These are phyloP conservation scores for Scyliorhinus canicula DNA, from an alignment of 2,797 vertebrate genomes.

Conservation along the genomic window DNA sequence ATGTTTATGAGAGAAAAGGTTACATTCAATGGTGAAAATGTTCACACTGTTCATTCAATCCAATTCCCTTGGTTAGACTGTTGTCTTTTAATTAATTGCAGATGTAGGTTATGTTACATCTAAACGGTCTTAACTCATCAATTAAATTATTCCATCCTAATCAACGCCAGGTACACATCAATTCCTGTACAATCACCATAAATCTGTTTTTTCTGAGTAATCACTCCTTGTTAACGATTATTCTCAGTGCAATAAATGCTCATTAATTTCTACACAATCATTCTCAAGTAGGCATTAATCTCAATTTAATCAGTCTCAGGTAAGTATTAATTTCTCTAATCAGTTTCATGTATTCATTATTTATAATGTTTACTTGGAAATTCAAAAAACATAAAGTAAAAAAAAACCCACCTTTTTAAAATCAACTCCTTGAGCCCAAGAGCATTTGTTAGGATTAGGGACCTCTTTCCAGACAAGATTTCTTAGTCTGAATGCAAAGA, in stretches of 20 bases:
- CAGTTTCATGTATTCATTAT: not conserved
- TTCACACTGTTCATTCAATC: not conserved
- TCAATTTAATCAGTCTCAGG: not conserved
- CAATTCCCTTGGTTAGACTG: not conserved
- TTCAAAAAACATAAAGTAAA: not conserved
- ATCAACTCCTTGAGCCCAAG: constrained; percentile 88
- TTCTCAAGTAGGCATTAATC: not conserved
- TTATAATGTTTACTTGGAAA: not conserved
- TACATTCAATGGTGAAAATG: not conserved
- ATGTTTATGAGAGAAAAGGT: not conserved
- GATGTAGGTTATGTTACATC: not conserved
- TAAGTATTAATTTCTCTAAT: not conserved
- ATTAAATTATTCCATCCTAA: not conserved
- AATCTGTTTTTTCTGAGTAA: not conserved
- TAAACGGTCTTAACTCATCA: not conserved
- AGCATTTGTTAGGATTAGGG: constrained; percentile 89
- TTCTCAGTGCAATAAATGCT: not conserved
- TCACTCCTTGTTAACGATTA: not conserved
- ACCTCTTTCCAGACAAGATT: constrained; percentile 85
- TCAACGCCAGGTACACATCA: not conserved
- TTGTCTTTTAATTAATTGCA: not conserved
- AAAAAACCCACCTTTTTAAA: constrained; percentile 73
- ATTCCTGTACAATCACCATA: not conserved
- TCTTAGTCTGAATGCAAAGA: constrained; percentile 68
- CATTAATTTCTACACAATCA: not conserved